These are phyloP conservation scores for Chrysolina americana DNA, from an alignment of 2,888 invertebrate species.

Conservation along the genomic window DNA sequence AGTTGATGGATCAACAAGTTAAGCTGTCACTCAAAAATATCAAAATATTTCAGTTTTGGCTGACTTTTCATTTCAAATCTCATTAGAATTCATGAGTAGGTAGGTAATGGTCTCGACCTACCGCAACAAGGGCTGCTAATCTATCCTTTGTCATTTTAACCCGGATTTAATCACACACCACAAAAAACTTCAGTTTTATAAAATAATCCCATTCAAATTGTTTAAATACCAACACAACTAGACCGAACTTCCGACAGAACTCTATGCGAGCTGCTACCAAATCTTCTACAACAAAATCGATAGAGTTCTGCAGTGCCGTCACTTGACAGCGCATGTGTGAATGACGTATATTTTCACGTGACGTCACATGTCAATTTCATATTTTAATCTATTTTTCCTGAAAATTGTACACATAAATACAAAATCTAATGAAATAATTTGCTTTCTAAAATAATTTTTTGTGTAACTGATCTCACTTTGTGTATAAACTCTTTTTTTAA, in stretches of 20 bases:
- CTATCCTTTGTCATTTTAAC: slow-evolving; percentile 92
- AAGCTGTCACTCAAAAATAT: slow-evolving; percentile 37
- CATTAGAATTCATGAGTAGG: slow-evolving; percentile 46
- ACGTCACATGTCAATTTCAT: slow-evolving; percentile 61
- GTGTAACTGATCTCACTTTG: slow-evolving; percentile 31
- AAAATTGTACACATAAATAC: slow-evolving; percentile 44
- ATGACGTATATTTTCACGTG: slow-evolving; percentile 65
- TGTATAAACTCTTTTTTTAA: slow-evolving; percentile 42
- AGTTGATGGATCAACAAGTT: background rate
- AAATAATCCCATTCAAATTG: slow-evolving; percentile 85
- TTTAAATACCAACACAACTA: slow-evolving; percentile 81
- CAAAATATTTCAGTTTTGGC: slow-evolving; percentile 39
- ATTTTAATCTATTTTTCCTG: slow-evolving; percentile 41
- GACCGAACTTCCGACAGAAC: slow-evolving; percentile 74
- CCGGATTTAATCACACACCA: slow-evolving; percentile 72
- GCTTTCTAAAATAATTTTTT: slow-evolving; percentile 24
- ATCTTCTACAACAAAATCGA: slow-evolving; percentile 79
- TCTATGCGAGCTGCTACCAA: slow-evolving; percentile 54
- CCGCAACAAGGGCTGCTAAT: slow-evolving; percentile 96
- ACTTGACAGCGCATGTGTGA: slow-evolving; percentile 70
- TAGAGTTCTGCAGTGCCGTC: slow-evolving; percentile 79
- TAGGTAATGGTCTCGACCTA: slow-evolving; percentile 70
- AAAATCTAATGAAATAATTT: slow-evolving; percentile 31
- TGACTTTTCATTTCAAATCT: slow-evolving; percentile 40
- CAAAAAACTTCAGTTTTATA: slow-evolving; percentile 77